A percentile compares a stretch with the other conserved stretches of the same genome.
phyloP scores from a whole-genome alignment of 2,888 invertebrate genomes.

The Ormyrus labotus region DNA sequence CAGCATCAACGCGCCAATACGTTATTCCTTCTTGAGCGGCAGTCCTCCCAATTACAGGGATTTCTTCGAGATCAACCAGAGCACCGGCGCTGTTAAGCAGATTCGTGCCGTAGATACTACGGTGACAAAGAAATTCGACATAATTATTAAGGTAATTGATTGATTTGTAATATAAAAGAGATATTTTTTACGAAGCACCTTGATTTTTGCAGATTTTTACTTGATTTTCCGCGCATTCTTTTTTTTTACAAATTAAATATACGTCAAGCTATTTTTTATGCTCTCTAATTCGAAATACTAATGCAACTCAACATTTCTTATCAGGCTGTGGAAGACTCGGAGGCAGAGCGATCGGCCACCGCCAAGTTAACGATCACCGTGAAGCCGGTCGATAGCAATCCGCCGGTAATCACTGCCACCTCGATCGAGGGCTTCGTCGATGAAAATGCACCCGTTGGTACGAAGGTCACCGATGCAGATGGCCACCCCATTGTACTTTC shows the following conservation, averaged over 20 bases:
- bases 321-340: slow-evolving; percentile 89
- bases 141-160: slow-evolving; percentile 85
- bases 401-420: slow-evolving; percentile 86
- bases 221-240: background rate
- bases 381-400: slow-evolving; percentile 90
- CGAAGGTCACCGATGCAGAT: slow-evolving; percentile 83
- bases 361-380: slow-evolving; percentile 89
- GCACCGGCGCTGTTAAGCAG: slow-evolving; percentile 89
- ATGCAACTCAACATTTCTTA: background rate
- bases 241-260: background rate
- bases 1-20: slow-evolving; percentile 88
- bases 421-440: slow-evolving; percentile 87
- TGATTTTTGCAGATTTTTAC: too few relatives aligned
- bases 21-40: slow-evolving; percentile 89
- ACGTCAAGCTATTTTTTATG: background rate
- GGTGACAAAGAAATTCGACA: slow-evolving; percentile 86
- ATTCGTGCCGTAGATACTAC: slow-evolving; percentile 88
- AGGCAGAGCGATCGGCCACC: slow-evolving; percentile 87
- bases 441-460: slow-evolving; percentile 91
- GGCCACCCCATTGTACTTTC: slow-evolving; percentile 84
- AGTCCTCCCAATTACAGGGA: slow-evolving; percentile 86
- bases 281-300: background rate
- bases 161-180: background rate
- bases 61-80: slow-evolving; percentile 89
- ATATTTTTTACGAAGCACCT: too few relatives aligned